Conservation (phyloP, 1,140 invertebrate species). For the Caenorhabditis remanei region DNA sequence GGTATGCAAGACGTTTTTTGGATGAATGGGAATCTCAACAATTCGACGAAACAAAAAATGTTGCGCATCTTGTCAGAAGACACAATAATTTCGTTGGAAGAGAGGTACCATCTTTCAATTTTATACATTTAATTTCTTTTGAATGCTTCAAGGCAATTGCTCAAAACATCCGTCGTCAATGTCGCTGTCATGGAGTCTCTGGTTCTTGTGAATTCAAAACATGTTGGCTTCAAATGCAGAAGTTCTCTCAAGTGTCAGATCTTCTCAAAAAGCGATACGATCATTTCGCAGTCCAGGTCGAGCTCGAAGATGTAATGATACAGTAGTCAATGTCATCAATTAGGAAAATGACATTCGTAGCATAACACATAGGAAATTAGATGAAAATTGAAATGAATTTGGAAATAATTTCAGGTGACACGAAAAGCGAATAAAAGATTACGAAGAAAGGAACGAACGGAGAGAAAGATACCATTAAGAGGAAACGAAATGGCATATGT, state of each 20-base stretch:
- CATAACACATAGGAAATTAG: background rate
- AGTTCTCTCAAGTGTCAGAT: slow-evolving; percentile 68
- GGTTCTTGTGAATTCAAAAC: slow-evolving; percentile 83
- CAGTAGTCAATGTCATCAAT: slow-evolving; percentile 48
- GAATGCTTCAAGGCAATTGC: slow-evolving; percentile 67
- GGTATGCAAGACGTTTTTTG: slow-evolving; percentile 82
- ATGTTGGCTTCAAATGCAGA: slow-evolving; percentile 81
- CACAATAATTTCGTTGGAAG: slow-evolving; percentile 83
- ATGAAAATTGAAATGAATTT: background rate
- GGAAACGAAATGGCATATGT: slow-evolving; percentile 82
- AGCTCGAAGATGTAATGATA: slow-evolving; percentile 52
- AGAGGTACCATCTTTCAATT: slow-evolving; percentile 79
- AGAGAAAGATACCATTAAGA: slow-evolving; percentile 68
- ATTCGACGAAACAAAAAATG: slow-evolving; percentile 76
- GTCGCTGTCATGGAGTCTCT: slow-evolving; percentile 82
- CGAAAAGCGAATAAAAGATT: slow-evolving; percentile 68
- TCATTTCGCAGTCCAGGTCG: slow-evolving; percentile 71
- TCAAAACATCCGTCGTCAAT: slow-evolving; percentile 81
- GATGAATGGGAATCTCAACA: slow-evolving; percentile 79
- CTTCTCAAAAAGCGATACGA: slow-evolving; percentile 70
- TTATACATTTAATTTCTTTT: background rate
- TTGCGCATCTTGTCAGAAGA: slow-evolving; percentile 82
- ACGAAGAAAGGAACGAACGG: slow-evolving; percentile 67
- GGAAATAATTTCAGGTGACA: slow-evolving; percentile 63
- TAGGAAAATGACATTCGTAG: slow-evolving; percentile 44